A percentile compares a stretch with the other conserved stretches of the same genome.
phyloP scores from a whole-genome alignment of 2,888 invertebrate species.

The Diarsia dahlii region DNA sequence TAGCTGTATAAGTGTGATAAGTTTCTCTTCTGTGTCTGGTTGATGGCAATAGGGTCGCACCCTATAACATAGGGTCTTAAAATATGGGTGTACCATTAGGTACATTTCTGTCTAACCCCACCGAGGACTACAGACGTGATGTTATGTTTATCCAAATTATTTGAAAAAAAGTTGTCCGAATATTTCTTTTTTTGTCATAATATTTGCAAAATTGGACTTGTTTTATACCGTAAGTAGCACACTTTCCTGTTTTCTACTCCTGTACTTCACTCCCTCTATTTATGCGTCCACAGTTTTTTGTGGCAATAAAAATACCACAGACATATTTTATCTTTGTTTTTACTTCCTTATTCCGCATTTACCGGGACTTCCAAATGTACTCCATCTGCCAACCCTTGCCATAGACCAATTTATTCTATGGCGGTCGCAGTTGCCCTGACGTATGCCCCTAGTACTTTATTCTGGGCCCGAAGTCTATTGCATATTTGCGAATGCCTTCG shows the following conservation, averaged over 20 bases:
- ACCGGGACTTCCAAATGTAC: background rate
- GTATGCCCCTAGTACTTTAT: slow-evolving; percentile 71
- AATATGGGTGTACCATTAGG: too few relatives aligned
- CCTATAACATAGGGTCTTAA: too few relatives aligned
- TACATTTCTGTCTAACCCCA: too few relatives aligned
- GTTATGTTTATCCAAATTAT: too few relatives aligned
- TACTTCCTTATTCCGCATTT: background rate
- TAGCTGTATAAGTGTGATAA: background rate
- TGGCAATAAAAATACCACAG: background rate
- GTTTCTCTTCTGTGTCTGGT: too few relatives aligned
- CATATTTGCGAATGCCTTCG: slow-evolving; percentile 67
- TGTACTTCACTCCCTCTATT: too few relatives aligned
- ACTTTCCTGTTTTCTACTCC: background rate
- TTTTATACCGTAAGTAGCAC: background rate
- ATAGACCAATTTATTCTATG: slow-evolving; percentile 73
- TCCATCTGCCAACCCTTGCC: slow-evolving; percentile 49
- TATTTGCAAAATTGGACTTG: background rate
- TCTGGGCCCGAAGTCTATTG: slow-evolving; percentile 64
- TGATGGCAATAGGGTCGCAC: too few relatives aligned
- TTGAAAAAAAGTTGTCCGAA: background rate
- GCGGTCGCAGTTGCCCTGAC: slow-evolving; percentile 64
- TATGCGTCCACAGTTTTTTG: background rate
- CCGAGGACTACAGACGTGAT: too few relatives aligned
- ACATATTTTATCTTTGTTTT: background rate
- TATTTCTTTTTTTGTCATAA: background rate